phyloP scores from a whole-genome alignment of 2,888 invertebrate genomes.

The Drosophila kanekoi region DNA sequence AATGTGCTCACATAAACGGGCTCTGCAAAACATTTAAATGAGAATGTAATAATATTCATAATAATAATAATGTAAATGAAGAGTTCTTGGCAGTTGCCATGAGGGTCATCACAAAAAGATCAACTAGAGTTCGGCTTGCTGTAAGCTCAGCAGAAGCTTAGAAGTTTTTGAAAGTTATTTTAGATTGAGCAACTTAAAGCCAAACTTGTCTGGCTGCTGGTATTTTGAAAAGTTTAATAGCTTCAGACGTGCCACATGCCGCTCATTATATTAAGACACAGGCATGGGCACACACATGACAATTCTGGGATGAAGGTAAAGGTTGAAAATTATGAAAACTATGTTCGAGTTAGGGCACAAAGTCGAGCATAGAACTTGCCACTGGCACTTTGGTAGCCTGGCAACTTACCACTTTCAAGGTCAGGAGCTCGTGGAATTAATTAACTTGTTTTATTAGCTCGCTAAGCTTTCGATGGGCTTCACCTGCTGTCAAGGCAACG shows the following conservation, averaged over 20 bases:
- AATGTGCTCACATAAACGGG: neutral
- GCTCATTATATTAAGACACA: slow-evolving; percentile 48
- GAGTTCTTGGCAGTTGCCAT: neutral
- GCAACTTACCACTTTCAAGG: slow-evolving; percentile 46
- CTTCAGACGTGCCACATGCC: slow-evolving; percentile 39
- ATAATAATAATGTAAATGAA: slow-evolving; percentile 3
- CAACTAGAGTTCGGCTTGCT: slow-evolving; percentile 19
- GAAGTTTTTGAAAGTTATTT: slow-evolving; percentile 30
- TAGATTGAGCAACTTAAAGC: slow-evolving; percentile 32
- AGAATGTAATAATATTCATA: neutral
- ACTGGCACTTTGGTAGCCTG: neutral
- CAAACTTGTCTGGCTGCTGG: slow-evolving; percentile 29
- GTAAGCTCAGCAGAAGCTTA: neutral
- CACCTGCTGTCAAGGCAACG: slow-evolving; percentile 61
- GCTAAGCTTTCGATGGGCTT: slow-evolving; percentile 46
- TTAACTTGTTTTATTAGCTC: slow-evolving; percentile 75
- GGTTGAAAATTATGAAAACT: slow-evolving; percentile 47
- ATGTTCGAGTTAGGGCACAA: slow-evolving; percentile 21
- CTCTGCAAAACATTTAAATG: neutral
- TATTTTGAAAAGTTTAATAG: slow-evolving; percentile 56
- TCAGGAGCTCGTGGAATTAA: slow-evolving; percentile 56
- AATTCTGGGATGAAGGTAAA: slow-evolving; percentile 16
- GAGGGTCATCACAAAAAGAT: slow-evolving; percentile 1
- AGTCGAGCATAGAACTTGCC: slow-evolving; percentile 9
- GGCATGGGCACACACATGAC: slow-evolving; percentile 5